A percentile compares a stretch with the other conserved stretches of the same genome.
Conservation (phyloP, 2,888 invertebrate species). For the Rugalucina vietnamica region DNA sequence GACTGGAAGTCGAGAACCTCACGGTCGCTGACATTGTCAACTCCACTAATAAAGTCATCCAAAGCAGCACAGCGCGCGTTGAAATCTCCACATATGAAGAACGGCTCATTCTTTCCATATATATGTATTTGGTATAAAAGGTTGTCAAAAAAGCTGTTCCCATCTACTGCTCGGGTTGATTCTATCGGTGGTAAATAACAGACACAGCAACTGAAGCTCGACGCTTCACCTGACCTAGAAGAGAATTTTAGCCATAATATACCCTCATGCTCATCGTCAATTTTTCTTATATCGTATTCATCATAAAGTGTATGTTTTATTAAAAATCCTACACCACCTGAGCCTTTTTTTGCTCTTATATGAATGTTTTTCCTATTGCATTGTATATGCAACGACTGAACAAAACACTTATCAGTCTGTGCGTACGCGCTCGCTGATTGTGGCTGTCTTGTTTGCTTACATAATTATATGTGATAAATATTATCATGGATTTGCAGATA, state of each 20-base stretch:
- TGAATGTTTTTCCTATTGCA: not conserved
- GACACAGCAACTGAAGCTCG: not conserved
- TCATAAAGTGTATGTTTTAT: not conserved
- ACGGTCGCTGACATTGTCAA: not conserved
- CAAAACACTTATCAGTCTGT: too few relatives aligned
- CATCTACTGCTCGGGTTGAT: not conserved
- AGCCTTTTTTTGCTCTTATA: not conserved
- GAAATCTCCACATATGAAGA: not conserved
- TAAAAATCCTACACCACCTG: not conserved
- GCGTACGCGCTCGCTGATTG: too few relatives aligned
- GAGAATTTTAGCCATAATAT: not conserved
- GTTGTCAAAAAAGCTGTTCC: not conserved
- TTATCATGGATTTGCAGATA: too few relatives aligned
- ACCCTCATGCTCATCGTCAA: not conserved
- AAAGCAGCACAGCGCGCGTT: not conserved
- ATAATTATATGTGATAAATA: too few relatives aligned
- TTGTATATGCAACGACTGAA: too few relatives aligned
- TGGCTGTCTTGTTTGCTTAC: too few relatives aligned
- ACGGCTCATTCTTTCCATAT: not conserved
- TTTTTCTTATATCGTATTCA: not conserved
- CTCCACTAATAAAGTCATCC: not conserved
- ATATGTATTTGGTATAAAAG: not conserved
- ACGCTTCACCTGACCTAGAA: not conserved
- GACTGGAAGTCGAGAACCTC: not conserved
- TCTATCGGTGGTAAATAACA: constrained; percentile 2